Percentiles rank a stretch among this genome's conserved stretches.
phyloP scores from a whole-genome alignment of 2,113 vertebrate species.

The Notarius lentiginosus region DNA sequence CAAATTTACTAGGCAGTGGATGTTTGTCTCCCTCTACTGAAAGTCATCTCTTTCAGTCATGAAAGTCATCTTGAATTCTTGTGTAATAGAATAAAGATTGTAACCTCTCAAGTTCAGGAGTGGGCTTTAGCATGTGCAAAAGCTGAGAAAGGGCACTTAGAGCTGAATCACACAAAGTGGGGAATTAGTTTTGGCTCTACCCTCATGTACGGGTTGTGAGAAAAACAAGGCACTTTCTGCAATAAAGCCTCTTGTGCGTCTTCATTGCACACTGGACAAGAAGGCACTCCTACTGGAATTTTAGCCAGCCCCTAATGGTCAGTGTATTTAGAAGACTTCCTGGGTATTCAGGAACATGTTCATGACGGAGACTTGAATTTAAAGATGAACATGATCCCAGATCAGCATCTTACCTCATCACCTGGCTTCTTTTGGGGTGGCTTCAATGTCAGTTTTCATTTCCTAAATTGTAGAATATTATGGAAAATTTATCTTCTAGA shows the following conservation, averaged over 20 bases:
- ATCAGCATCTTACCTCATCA: constrained; percentile 51
- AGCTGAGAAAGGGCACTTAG: constrained; percentile 57
- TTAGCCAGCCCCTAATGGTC: constrained; percentile 39
- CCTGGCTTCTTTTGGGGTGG: constrained; percentile 48
- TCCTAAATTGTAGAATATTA: constrained; percentile 44
- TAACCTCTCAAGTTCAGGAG: constrained; percentile 46
- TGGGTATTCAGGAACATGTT: constrained; percentile 6
- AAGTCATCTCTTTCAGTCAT: too few relatives aligned
- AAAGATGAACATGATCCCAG: too few relatives aligned
- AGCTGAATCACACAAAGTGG: constrained; percentile 61
- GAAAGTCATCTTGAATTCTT: background rate
- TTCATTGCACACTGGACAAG: constrained; percentile 28
- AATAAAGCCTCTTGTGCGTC: constrained; percentile 28
- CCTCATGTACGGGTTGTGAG: constrained; percentile 55
- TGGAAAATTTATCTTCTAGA: background rate
- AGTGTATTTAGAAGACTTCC: constrained; percentile 36
- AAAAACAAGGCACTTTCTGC: background rate
- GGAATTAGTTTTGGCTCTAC: constrained; percentile 43
- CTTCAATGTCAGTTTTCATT: constrained; percentile 54
- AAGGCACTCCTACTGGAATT: constrained; percentile 46
- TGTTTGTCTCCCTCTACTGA: constrained; percentile 17
- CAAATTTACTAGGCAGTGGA: background rate
- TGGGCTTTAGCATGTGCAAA: constrained; percentile 54
- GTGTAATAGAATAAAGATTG: too few relatives aligned
- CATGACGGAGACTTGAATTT: background rate